A percentile compares a stretch with the other conserved stretches of the same genome.
Conservation (phyloP, 2,797 vertebrate species). For the Trachops cirrhosus region DNA sequence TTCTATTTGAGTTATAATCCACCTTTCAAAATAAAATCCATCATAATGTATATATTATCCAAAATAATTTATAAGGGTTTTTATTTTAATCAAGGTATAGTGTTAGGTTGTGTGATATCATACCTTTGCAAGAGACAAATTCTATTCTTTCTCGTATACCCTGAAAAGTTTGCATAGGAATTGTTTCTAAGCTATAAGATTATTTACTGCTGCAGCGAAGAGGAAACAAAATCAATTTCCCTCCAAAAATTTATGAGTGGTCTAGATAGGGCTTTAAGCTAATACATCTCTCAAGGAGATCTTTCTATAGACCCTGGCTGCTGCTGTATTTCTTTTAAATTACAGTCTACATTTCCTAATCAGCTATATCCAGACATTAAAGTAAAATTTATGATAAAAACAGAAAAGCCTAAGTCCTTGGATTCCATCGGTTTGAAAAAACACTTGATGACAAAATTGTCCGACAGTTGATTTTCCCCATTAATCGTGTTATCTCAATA, state of each 20-base stretch:
- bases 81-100: conserved; percentile 42
- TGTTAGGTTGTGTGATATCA: not conserved
- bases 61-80: not conserved
- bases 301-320: not conserved
- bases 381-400: conserved; percentile 57
- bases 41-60: not conserved
- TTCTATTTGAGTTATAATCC: not conserved
- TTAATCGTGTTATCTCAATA: not conserved
- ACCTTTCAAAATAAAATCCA: not conserved
- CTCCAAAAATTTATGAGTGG: conserved; percentile 55
- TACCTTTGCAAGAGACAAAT: not conserved
- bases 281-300: conserved; percentile 53
- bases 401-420: not conserved
- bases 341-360: conserved; percentile 33
- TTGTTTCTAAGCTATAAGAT: conserved; percentile 58
- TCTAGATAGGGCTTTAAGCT: conserved; percentile 45
- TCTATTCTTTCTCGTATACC: conserved; percentile 21
- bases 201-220: conserved; percentile 45
- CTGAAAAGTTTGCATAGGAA: conserved; percentile 48
- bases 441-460: not conserved
- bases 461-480: not conserved
- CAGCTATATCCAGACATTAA: conserved; percentile 46
- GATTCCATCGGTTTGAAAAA: conserved; percentile 26
- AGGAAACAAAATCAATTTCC: conserved; percentile 67
- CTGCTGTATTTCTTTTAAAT: conserved; percentile 56